phyloP scores from a whole-genome alignment of 2,113 vertebrate species.

The Chrysemys picta region DNA sequence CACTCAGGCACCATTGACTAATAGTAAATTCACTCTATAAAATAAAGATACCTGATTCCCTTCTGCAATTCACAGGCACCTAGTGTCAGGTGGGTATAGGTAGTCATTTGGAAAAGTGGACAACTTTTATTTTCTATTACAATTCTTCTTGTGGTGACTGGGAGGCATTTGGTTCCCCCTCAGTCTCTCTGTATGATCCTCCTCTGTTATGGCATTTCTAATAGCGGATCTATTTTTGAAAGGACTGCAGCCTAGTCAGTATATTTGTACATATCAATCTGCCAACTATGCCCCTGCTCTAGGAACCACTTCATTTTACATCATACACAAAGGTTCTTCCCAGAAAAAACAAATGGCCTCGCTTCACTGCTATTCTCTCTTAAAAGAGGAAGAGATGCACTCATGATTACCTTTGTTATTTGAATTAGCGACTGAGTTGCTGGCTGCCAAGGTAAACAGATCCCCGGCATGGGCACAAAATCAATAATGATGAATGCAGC shows the following conservation, averaged over 20 bases:
- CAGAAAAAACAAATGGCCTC: background rate
- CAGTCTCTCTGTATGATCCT: background rate
- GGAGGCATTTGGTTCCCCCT: background rate
- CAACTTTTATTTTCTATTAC: background rate
- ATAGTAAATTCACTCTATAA: background rate
- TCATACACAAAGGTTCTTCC: background rate
- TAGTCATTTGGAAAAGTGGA: background rate
- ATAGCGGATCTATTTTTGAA: background rate
- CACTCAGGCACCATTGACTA: background rate
- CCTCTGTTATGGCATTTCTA: background rate
- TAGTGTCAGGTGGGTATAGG: background rate
- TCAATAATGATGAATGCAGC: fast-evolving
- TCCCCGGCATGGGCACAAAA: fast-evolving
- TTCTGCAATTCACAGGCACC: background rate
- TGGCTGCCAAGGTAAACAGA: fast-evolving
- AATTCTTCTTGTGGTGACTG: fast-evolving
- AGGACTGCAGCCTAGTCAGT: background rate
- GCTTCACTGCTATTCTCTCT: background rate
- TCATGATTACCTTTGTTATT: fast-evolving
- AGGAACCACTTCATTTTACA: background rate
- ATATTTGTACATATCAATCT: background rate
- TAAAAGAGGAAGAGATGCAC: fast-evolving
- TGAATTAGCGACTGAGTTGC: fast-evolving
- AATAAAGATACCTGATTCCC: background rate
- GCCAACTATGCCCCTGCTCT: fast-evolving